phyloP scores from a whole-genome alignment of 2,888 invertebrate genomes.

The Nomada lathburiana region DNA sequence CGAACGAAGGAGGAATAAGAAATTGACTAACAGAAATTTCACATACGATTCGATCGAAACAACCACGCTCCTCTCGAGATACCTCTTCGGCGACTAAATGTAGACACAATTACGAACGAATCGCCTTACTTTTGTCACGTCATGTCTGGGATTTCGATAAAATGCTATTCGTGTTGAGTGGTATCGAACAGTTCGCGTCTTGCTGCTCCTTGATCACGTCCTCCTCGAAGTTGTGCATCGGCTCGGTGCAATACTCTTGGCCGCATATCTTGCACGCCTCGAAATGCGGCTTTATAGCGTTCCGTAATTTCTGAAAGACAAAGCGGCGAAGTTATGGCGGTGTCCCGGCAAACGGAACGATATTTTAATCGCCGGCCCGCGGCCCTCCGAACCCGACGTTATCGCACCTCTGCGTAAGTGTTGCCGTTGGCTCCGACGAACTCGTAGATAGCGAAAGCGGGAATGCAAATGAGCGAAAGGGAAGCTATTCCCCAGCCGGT shows the following conservation, averaged over 20 bases:
- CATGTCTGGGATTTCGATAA: conserved; percentile 60
- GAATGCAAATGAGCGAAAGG: conserved; percentile 93
- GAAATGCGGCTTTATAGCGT: conserved; percentile 90
- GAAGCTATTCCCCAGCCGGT: conserved; percentile 95
- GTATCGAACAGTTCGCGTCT: conserved; percentile 81
- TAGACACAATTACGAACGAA: neutral
- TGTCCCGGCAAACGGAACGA: neutral
- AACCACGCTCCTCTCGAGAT: neutral
- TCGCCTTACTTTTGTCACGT: conserved; percentile 3
- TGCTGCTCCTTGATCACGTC: conserved; percentile 86
- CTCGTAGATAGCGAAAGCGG: conserved; percentile 91
- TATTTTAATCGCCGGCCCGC: conserved; percentile 2
- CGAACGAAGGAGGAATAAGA: neutral
- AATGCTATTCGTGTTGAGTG: conserved; percentile 66
- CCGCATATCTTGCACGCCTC: conserved; percentile 91
- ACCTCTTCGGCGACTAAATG: neutral
- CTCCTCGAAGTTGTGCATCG: conserved; percentile 85
- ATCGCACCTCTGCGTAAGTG: conserved; percentile 89
- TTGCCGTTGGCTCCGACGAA: conserved; percentile 90
- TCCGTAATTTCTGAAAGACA: conserved; percentile 89
- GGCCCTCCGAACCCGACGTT: neutral
- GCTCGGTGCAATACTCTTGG: conserved; percentile 88
- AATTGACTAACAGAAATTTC: neutral
- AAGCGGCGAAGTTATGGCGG: neutral
- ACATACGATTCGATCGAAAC: neutral